Conservation (phyloP, 2,888 invertebrate species). For the Ommatoiulus sabulosus region DNA sequence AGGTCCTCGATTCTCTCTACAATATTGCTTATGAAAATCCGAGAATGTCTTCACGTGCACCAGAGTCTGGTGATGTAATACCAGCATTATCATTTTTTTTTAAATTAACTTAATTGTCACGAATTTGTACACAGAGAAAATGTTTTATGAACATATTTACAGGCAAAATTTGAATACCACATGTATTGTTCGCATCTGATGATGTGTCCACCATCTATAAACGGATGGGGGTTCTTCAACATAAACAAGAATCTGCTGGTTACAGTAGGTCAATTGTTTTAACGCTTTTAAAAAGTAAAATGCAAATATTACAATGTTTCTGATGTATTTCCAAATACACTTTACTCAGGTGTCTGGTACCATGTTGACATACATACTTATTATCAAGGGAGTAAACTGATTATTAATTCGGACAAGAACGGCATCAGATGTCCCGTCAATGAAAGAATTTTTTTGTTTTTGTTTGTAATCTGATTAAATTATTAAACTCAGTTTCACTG, state of each 20-base stretch:
- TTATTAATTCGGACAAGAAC: no score
- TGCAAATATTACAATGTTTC: background rate
- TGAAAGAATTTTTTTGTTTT: no score
- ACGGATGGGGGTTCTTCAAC: slow-evolving; percentile 30
- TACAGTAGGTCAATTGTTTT: background rate
- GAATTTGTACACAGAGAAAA: background rate
- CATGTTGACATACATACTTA: slow-evolving; percentile 4
- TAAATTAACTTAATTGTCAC: no score
- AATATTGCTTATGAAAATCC: background rate
- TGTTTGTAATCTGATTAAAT: no score
- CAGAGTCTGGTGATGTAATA: background rate
- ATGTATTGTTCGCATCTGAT: slow-evolving; percentile 41
- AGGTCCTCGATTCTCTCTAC: slow-evolving; percentile 8
- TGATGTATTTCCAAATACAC: background rate
- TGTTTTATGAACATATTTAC: background rate
- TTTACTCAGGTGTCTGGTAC: background rate
- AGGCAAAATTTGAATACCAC: slow-evolving; percentile 27
- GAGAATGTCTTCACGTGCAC: background rate
- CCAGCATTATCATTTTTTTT: no score
- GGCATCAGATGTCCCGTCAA: no score
- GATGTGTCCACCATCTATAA: slow-evolving; percentile 38
- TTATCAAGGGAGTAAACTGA: slow-evolving; percentile 17
- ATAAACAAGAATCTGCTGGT: background rate
- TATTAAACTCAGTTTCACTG: no score
- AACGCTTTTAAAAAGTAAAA: background rate